Base-by-base conservation (phyloP, 2,888 invertebrate species). In the Schizotus pectinicornis region DNA sequence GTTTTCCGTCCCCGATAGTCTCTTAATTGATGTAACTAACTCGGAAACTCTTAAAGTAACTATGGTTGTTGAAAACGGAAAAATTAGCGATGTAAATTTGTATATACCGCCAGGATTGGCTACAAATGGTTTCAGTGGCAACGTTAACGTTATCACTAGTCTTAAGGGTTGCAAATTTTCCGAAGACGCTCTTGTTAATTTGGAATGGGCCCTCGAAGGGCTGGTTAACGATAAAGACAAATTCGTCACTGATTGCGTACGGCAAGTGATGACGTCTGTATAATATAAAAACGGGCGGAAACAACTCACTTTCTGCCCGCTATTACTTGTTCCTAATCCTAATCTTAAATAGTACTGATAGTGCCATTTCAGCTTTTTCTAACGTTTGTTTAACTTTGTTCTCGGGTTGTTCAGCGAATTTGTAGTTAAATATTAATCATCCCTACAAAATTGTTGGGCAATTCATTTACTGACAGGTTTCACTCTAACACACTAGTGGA, bases 131-230 rank as follows among this genome's bases (percentile, higher is more conserved):
- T 85, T 86, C 71, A 82, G 83, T 62, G 86, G 86, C 5, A 86
- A 88, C 69, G 87, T 87, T 0, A 85, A 86, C 31, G 75, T 77
- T 14, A 83, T 89, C 45, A 87, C 86, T 3, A 85, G 84, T 62
- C 80, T 89, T 6, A 85, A 86, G 71, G 89, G 89, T 9, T 85
- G 86, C 62, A 82, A 83, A 70, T 90, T 89, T 75, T 84, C 86
- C 0, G 85, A 86, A 11, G 85, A 86, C 73, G 84, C 87, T 6
- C 80, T 88, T 7, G 81, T 80, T 38, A 84, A 83, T 8, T 81
- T 89, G 13, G 84, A 89, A 65, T 64, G 67, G 45, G 73, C 75
- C 31, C 64, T 79, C 13, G 72, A 69, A 48, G 69, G 70, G 39
- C 60, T 72, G 32, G 71, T 72, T 41, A 73, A 68, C 62, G 74